These are phyloP conservation scores for Hippocampus kuda DNA, from an alignment of 2,797 vertebrate species.

Conservation along the genomic window DNA sequence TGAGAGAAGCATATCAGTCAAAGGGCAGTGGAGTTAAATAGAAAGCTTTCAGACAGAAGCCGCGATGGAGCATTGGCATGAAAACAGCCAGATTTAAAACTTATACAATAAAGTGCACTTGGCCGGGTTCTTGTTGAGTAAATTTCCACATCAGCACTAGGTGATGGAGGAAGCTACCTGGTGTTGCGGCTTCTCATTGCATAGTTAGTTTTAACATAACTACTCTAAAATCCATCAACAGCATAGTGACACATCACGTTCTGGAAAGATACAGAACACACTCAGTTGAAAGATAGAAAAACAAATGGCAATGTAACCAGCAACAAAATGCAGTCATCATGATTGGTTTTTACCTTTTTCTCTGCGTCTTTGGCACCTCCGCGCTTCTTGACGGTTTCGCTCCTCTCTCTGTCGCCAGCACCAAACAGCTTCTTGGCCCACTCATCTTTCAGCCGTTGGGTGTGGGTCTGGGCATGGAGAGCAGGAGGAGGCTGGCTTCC, in stretches of 20 bases:
- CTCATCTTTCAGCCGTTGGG: constrained; percentile 75
- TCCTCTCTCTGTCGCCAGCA: constrained; percentile 67
- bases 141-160: constrained; percentile 56
- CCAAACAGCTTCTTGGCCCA: constrained; percentile 87
- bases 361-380: constrained; percentile 67
- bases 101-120: constrained; percentile 49
- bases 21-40: constrained; percentile 16
- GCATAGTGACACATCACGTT: constrained; percentile 17
- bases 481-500: constrained; percentile 66
- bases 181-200: constrained; percentile 55
- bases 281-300: background rate
- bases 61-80: constrained; percentile 12
- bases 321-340: background rate
- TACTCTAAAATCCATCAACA: constrained; percentile 42
- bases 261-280: background rate
- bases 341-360: constrained; percentile 72
- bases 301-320: background rate
- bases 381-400: constrained; percentile 61
- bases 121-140: constrained; percentile 39
- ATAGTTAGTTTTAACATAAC: constrained; percentile 60
- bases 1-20: constrained; percentile 1
- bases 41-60: constrained; percentile 9
- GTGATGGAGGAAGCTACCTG: constrained; percentile 43
- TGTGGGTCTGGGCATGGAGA: constrained; percentile 40
- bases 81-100: constrained; percentile 51